Base-by-base conservation (phyloP, 2,888 invertebrate species). In the Cerceris rybyensis region DNA sequence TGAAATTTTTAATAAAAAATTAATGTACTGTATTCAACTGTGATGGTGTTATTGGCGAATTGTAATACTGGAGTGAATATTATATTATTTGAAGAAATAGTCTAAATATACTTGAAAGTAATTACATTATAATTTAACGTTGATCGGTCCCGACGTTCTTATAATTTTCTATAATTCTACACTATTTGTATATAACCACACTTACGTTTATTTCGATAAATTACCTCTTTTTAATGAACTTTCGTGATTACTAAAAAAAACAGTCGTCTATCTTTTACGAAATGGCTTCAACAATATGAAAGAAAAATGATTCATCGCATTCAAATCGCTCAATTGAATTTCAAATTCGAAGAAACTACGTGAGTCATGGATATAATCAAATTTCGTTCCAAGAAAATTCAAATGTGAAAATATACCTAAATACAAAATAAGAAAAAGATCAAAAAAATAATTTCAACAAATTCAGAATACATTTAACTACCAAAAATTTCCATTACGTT, bases 281-380 rank as follows among this genome's bases (percentile, higher is more conserved):
- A 50, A 4, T 43, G 13, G 2, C 14, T 43, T 11, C 6, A n/a
- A 42, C 16, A n/a, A n/a, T 67, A n/a, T 16, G 14, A 28, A 14
- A 14, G 11, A 7, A 9, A 6, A 54, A 13, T 54, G 59, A 54
- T 54, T 14, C 43, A 7, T 60, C 54, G 8, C 2, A n/a, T 13
- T 0, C 11, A 2, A 4, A 28, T n/a, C 52, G 5, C 43, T 54
- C n/a, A 17, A 57, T 14, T 58, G 28, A 55, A 16, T n/a, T 61
- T 60, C 28, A 57, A 71, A 46, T 69, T 74, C 69, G 39, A 66
- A 75, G 16, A 11, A 13, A 71, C 59, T 0, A 9, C n/a, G 13
- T 7, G 8, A 60, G 16, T 75, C 71, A 60, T 9, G 6, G 17
- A 0, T 0, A 6, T n/a, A n/a, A 13, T n/a, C n/a, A 50, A 9